phyloP scores from a whole-genome alignment of 23 tunicate species.

The Trididemnum miniatum region DNA sequence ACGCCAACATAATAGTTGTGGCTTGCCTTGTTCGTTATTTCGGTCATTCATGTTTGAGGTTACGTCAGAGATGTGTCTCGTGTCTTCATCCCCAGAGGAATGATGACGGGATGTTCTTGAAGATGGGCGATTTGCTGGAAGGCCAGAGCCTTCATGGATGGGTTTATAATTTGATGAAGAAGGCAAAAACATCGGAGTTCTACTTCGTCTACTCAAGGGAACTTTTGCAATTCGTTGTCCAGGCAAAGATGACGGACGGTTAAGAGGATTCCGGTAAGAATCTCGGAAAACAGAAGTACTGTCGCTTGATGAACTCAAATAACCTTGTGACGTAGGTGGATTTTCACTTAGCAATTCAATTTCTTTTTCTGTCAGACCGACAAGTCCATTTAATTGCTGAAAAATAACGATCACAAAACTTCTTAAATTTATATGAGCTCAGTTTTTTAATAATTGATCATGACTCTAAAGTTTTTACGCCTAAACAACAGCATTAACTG shows the following conservation, averaged over 20 bases:
- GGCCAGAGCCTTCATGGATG: too few relatives aligned
- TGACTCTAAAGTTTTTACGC: too few relatives aligned
- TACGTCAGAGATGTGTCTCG: too few relatives aligned
- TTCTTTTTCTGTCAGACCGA: conserved; percentile 78
- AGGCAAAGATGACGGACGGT: conserved; percentile 60
- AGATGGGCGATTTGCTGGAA: too few relatives aligned
- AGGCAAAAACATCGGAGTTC: conserved; percentile 42
- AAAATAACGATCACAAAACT: conserved; percentile 2
- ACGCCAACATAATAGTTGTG: too few relatives aligned
- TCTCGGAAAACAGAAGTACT: not conserved
- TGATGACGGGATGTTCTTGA: too few relatives aligned
- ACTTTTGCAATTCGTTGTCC: conserved; percentile 39
- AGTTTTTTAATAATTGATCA: too few relatives aligned
- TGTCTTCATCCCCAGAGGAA: too few relatives aligned
- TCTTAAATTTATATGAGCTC: too few relatives aligned
- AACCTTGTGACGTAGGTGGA: conserved; percentile 24
- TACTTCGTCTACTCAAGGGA: conserved; percentile 10
- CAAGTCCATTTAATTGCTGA: conserved; percentile 68
- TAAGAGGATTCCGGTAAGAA: not conserved
- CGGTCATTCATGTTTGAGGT: too few relatives aligned
- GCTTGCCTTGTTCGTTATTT: too few relatives aligned
- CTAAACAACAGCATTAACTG: too few relatives aligned
- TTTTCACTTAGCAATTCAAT: conserved; percentile 52
- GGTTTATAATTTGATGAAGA: not conserved
- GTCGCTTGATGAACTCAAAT: conserved; percentile 29